Percentiles rank a stretch among this genome's conserved stretches.
Conservation (phyloP, 2,113 vertebrate genomes). For the Elachura formosa region DNA sequence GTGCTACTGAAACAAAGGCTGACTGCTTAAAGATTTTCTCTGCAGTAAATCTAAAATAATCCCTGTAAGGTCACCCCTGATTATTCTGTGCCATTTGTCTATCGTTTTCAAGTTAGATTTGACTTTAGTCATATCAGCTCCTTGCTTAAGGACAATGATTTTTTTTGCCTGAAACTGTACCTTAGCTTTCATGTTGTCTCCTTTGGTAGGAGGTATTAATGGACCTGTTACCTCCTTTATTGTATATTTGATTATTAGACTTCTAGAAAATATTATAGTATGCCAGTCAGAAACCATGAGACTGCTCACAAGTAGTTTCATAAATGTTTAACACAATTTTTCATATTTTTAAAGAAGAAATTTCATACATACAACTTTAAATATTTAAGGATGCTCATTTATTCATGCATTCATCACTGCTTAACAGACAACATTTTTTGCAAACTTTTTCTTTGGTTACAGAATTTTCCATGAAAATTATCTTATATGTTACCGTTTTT, state of each 20-base stretch:
- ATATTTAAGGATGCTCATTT: neutral
- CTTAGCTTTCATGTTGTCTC: neutral
- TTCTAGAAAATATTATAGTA: neutral
- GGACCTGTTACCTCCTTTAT: neutral
- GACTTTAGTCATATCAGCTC: neutral
- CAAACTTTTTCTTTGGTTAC: neutral
- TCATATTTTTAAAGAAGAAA: neutral
- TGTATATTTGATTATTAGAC: neutral
- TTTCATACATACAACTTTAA: neutral
- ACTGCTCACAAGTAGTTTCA: neutral
- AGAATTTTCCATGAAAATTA: neutral
- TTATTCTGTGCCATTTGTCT: neutral
- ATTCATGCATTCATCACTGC: neutral
- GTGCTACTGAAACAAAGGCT: neutral
- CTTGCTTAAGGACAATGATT: neutral
- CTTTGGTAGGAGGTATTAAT: too few species aligned
- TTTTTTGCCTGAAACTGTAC: neutral
- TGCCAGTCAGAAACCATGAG: neutral
- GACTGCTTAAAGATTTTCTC: neutral
- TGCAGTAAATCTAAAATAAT: neutral
- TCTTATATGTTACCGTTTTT: neutral
- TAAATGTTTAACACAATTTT: neutral
- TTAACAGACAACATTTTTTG: neutral
- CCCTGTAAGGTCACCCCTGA: neutral
- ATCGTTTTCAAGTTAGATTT: neutral